Evolutionary conservation across 2,113 vertebrate genomes (phyloP).

Genomic region (Gyps fulvus): DNA sequence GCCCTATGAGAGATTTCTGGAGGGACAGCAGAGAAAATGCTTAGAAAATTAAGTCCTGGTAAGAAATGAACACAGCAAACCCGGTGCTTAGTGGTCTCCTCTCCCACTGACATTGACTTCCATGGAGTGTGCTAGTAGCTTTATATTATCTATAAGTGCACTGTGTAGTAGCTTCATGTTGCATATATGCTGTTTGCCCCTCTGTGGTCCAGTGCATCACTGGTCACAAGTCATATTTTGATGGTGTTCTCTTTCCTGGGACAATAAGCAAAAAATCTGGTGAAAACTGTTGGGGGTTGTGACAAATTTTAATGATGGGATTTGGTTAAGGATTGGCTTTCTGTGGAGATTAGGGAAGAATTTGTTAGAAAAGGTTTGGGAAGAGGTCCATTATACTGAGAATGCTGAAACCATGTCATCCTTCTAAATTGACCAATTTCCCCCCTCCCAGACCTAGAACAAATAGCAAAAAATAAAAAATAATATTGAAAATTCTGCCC

Average conservation of each 20-base stretch:
- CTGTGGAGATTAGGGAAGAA: not conserved
- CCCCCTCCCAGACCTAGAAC: not conserved
- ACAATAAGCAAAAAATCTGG: not conserved
- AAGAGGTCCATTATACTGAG: not conserved
- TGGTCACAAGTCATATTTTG: not conserved
- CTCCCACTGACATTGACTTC: not conserved
- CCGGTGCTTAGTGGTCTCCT: not conserved
- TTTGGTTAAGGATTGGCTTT: not conserved
- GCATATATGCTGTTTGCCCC: not conserved
- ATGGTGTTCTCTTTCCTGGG: not conserved
- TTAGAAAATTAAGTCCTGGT: not conserved
- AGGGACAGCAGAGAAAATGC: not conserved
- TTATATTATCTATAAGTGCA: not conserved
- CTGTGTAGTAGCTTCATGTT: not conserved
- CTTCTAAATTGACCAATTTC: not conserved
- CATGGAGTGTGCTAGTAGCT: not conserved
- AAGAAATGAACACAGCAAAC: not conserved
- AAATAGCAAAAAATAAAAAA: not conserved
- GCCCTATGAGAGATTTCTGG: not conserved
- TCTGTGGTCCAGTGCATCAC: not conserved
- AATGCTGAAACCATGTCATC: not conserved
- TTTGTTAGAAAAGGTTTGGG: not conserved
- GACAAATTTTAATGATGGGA: not conserved
- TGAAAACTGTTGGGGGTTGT: not conserved
- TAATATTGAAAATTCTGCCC: not conserved